phyloP scores from a whole-genome alignment of 2,888 invertebrate genomes.

The Pristionchus arcanus region DNA sequence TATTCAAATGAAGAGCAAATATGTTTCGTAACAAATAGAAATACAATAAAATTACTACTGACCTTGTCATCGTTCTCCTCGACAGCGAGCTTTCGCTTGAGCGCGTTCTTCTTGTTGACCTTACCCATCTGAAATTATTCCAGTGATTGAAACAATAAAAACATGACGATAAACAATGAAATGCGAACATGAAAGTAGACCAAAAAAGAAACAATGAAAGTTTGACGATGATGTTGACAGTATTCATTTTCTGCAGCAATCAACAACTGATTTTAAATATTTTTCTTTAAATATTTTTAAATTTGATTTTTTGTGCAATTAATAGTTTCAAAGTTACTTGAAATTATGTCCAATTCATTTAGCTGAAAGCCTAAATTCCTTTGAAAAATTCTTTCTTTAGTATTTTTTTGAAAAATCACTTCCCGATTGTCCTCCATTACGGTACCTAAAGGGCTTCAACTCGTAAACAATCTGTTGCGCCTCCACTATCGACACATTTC shows the following conservation, averaged over 20 bases:
- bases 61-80: conserved; percentile 40
- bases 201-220: background rate
- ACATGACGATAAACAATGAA: background rate
- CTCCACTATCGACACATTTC: background rate
- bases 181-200: background rate
- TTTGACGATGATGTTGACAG: background rate
- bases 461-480: background rate
- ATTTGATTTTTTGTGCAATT: background rate
- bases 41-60: background rate
- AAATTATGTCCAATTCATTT: background rate
- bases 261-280: background rate
- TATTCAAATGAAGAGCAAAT: too few species aligned
- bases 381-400: background rate
- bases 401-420: background rate
- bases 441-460: background rate
- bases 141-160: background rate
- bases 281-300: background rate
- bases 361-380: background rate
- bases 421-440: background rate
- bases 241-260: background rate
- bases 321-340: background rate
- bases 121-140: conserved; percentile 47
- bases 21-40: background rate
- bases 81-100: conserved; percentile 41
- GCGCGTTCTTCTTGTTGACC: conserved; percentile 51